phyloP scores from a whole-genome alignment of 2,888 invertebrate genomes.

The Alsophila aescularia region DNA sequence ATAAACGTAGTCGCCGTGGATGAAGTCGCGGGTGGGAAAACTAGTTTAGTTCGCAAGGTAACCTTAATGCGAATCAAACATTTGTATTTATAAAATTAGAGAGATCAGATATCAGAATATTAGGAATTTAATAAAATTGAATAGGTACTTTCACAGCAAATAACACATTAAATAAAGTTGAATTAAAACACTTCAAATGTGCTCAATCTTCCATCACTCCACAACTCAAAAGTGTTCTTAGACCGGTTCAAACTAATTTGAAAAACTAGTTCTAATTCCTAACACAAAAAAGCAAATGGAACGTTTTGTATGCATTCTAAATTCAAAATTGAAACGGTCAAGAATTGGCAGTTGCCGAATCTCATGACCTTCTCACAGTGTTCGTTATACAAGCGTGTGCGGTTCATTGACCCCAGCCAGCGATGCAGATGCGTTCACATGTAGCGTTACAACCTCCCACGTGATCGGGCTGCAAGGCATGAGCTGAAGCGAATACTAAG shows the following conservation, averaged over 20 bases:
- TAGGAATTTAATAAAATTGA: too few species aligned
- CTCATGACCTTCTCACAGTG: slow-evolving; percentile 75
- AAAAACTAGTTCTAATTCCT: slow-evolving; percentile 34
- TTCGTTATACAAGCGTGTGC: slow-evolving; percentile 57
- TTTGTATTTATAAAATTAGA: too few species aligned
- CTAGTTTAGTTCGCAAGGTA: too few species aligned
- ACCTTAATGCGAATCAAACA: too few species aligned
- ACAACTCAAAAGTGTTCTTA: slow-evolving; percentile 8
- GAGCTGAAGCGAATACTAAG: slow-evolving; percentile 51
- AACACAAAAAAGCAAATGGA: slow-evolving; percentile 35
- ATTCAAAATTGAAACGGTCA: slow-evolving; percentile 41
- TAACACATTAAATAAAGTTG: too few species aligned
- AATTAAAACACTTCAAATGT: background rate
- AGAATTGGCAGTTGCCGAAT: slow-evolving; percentile 69
- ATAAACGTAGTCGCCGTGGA: too few species aligned
- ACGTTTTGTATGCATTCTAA: slow-evolving; percentile 37
- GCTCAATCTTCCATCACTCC: background rate
- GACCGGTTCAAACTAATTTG: slow-evolving; percentile 11
- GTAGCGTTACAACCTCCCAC: slow-evolving; percentile 81
- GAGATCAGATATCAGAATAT: too few species aligned
- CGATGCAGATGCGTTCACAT: slow-evolving; percentile 82
- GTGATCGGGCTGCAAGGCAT: slow-evolving; percentile 48
- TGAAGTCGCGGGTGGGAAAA: too few species aligned
- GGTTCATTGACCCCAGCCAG: slow-evolving; percentile 61
- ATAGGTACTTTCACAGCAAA: too few species aligned